Evolutionary conservation across 2,888 invertebrate species (phyloP), one percentile per base, ranked within the genome.

Genomic region (Tachina grossa): DNA sequence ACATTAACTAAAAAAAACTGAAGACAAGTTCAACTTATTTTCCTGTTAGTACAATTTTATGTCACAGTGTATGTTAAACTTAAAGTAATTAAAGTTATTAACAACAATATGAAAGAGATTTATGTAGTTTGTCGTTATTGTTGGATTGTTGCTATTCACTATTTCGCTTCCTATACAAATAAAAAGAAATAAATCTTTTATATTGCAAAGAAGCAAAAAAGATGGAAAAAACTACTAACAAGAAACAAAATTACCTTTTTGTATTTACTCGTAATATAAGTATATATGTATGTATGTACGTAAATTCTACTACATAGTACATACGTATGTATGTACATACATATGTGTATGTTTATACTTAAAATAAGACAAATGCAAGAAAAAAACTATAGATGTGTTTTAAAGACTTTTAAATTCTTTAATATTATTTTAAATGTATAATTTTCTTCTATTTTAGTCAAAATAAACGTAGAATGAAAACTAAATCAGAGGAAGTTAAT

Each of bases 1-100:
- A 31, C 31, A 31, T 5, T 31, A 31, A 31, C 31, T 31, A 6
- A 31, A 31, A 31, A 31, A 22, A 31, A 31, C 3, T 31, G 4
- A 31, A 13, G 19, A 8, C 10, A 13, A 6, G 5, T 63, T 9
- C 9, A 9, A n/a, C 9, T 9, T 16, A 41, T 49, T 8, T 49
- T 41, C 6, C 31, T 43, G 10, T 14, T 16, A 9, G 39, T n/a
- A 10, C 19, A 59, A 22, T 51, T 51, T 59, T 47, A 1, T 4
- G 13, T 2, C n/a, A 22, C 9, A 49, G 10, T 69, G 43, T 41
- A 11, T 61, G 13, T 65, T 47, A 14, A 63, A 55, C n/a, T 47
- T 41, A 47, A 47, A 22, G 13, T 65, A 65, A 53, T 81, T 81
- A 68, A 75, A 81, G 41, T 75, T 75, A 75, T 81, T 61, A 68